phyloP scores from a whole-genome alignment of 92 coral and sea anemone species.

The Porites rus region DNA sequence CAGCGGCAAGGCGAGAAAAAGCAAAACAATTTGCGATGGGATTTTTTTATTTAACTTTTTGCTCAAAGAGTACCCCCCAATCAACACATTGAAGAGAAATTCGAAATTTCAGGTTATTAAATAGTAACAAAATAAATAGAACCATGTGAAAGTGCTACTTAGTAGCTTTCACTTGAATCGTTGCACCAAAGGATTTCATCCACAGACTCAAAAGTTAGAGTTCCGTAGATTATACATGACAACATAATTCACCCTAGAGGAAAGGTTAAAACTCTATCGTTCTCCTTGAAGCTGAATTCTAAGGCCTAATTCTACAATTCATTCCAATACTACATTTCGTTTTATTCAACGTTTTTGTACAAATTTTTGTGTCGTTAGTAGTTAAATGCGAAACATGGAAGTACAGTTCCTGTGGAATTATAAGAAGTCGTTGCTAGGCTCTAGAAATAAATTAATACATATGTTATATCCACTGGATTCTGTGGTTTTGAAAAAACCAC shows the following conservation, averaged over 20 bases:
- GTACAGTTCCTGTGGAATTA: neutral
- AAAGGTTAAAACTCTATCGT: too few relatives aligned
- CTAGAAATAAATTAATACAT: slow-evolving; percentile 22
- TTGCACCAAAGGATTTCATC: too few relatives aligned
- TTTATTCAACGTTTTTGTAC: neutral
- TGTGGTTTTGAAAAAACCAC: neutral
- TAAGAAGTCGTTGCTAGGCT: neutral
- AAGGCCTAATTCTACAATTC: neutral
- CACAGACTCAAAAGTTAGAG: too few relatives aligned
- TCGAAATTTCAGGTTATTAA: too few relatives aligned
- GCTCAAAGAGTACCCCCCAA: neutral
- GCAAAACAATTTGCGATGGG: slow-evolving; percentile 28
- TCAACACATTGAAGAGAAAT: too few relatives aligned
- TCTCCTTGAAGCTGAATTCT: neutral
- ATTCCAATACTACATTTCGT: neutral
- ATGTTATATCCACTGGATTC: neutral
- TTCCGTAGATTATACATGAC: too few relatives aligned
- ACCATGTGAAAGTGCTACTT: too few relatives aligned
- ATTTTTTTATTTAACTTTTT: slow-evolving; percentile 33
- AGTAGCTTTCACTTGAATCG: too few relatives aligned
- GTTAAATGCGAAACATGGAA: neutral
- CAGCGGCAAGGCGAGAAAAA: neutral
- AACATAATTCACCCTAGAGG: too few relatives aligned
- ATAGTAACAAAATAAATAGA: too few relatives aligned
- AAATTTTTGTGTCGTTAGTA: neutral